phyloP scores from a whole-genome alignment of 2,888 invertebrate genomes.

The Oscheius sp. region DNA sequence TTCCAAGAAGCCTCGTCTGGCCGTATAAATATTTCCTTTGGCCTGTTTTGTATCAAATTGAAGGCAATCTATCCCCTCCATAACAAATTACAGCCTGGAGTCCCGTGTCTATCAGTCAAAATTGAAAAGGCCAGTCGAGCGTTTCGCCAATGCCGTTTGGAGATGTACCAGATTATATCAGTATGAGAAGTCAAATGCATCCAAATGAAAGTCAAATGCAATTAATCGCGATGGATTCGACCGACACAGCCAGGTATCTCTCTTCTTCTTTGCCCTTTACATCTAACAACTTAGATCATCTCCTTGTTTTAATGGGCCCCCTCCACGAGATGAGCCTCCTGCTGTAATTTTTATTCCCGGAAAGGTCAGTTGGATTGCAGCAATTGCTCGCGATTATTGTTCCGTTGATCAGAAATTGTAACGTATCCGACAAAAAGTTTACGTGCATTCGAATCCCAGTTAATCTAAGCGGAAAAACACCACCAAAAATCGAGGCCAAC shows the following conservation, averaged over 20 bases:
- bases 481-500: too few relatives aligned
- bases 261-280: background rate
- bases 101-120: background rate
- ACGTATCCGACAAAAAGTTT: background rate
- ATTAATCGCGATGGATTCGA: conserved; percentile 53
- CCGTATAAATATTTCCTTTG: background rate
- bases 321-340: conserved; percentile 39
- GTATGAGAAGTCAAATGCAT: too few relatives aligned
- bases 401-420: background rate
- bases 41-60: background rate
- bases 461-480: background rate
- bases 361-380: conserved; percentile 44
- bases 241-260: conserved; percentile 38
- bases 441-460: background rate
- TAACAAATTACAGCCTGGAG: conserved; percentile 2
- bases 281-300: conserved; percentile 40
- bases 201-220: conserved; percentile 62
- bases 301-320: conserved; percentile 52
- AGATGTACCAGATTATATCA: conserved; percentile 54
- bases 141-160: conserved; percentile 47
- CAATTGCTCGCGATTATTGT: too few relatives aligned
- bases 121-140: background rate
- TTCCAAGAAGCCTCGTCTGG: background rate
- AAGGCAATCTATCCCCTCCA: background rate
- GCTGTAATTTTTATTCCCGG: conserved; percentile 53